phyloP scores from a whole-genome alignment of 2,797 vertebrate species.

The Myotis daubentonii region DNA sequence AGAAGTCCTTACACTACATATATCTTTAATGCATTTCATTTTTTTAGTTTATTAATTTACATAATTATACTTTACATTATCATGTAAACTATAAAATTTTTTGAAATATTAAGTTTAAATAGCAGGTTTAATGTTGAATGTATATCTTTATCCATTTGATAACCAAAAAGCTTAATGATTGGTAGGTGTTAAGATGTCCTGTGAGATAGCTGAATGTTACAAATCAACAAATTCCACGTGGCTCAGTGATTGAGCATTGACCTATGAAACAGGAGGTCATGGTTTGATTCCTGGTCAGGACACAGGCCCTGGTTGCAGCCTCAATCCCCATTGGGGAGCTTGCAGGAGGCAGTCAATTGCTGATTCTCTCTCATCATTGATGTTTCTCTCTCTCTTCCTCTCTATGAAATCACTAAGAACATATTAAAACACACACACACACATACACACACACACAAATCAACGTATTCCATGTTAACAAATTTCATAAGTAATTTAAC shows the following conservation, averaged over 20 bases:
- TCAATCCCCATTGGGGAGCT: too few species aligned
- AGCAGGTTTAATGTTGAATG: slow-evolving; percentile 5
- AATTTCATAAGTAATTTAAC: slow-evolving; percentile 8
- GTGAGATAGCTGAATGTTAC: not conserved
- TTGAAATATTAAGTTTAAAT: not conserved
- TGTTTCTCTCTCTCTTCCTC: too few species aligned
- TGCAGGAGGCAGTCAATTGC: too few species aligned
- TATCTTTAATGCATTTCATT: not conserved
- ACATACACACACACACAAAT: not conserved
- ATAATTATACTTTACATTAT: not conserved
- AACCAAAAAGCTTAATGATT: slow-evolving; percentile 10
- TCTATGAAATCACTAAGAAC: too few species aligned
- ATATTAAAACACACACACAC: too few species aligned
- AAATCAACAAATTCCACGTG: not conserved
- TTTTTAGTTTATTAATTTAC: not conserved
- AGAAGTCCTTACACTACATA: not conserved
- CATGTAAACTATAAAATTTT: not conserved
- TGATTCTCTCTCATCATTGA: too few species aligned
- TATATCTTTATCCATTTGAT: not conserved
- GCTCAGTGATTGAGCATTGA: too few species aligned
- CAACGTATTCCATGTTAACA: not conserved
- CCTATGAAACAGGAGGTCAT: too few species aligned
- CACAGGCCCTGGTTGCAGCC: too few species aligned
- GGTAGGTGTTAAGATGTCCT: not conserved
- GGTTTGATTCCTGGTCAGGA: too few species aligned